Evolutionary conservation across 1,140 invertebrate species (phyloP), one percentile per base, ranked within the genome.

Genomic region (Drusus annulatus): DNA sequence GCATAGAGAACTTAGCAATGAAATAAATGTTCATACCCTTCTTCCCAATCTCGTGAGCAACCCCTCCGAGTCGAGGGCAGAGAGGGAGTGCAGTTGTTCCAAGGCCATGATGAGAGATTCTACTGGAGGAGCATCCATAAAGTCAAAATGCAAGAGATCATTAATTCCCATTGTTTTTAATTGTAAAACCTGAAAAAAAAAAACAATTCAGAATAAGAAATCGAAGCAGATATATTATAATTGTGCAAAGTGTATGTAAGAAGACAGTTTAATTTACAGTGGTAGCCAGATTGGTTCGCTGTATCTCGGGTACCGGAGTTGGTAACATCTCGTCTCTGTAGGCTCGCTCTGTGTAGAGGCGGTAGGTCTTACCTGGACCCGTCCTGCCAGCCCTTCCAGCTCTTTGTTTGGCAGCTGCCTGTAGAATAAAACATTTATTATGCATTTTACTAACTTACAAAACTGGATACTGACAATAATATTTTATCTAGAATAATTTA

Each of bases 101-200:
- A 99, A 90, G 5, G 99, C 99, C 93, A 99, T 98, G 16, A 99
- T 98, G 58, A 99, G 91, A 0, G 98, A 96, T 87, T 98, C 97
- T 8, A 98, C 97, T 0, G 98, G 98, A 10, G 99, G 99, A 0
- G 98, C 96, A 88, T 99, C 99, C 98, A 99, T 99, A 88, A 99
- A 99, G 90, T 99, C 98, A 88, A 99, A 99, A 86, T 98, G 95
- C n/a, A 99, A 88, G n/a, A 99, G 90, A 89, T 99, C 98, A 88
- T 99, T 99, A 68, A 99, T 99, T 6, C 99, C 99, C 98, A 99
- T 99, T 0, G 98, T 98, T 88, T 99, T 99, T 0, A 99, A 87
- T 84, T 99, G 97, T 3, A 99, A 87, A 19, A 95, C 89, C 89
- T 90, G n/a, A 84, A 51, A 31, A 79, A 8, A 77, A 19, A 82